Evolutionary conservation across 2,797 vertebrate species (phyloP).

Genomic region (Enteromius radiatus): DNA sequence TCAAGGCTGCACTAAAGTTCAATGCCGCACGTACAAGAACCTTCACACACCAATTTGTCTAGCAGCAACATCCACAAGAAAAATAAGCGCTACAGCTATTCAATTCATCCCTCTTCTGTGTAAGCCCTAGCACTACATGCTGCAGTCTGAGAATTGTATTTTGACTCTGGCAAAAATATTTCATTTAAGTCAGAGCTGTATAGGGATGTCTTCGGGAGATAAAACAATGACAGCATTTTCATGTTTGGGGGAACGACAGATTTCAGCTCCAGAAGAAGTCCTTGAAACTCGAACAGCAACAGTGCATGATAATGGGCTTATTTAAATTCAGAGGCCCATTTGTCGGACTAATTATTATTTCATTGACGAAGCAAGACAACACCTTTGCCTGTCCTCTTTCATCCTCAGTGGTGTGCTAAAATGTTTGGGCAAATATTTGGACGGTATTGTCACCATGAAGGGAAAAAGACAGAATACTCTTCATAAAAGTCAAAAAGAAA

Average conservation of each 20-base stretch:
- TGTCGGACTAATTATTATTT: constrained; percentile 50
- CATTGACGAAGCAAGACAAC: constrained; percentile 39
- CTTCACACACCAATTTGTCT: constrained; percentile 20
- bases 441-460: constrained; percentile 51
- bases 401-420: constrained; percentile 5
- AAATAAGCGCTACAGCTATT: constrained; percentile 8
- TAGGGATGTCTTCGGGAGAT: constrained; percentile 13
- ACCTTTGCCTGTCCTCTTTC: constrained; percentile 15
- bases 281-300: constrained; percentile 30
- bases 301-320: constrained; percentile 43
- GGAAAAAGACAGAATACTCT: constrained; percentile 51
- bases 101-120: constrained; percentile 12
- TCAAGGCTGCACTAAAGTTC: constrained; percentile 14
- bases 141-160: constrained; percentile 36
- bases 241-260: constrained; percentile 9
- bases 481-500: constrained; percentile 66
- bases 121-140: constrained; percentile 11
- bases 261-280: constrained; percentile 33
- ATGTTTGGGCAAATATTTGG: constrained; percentile 24
- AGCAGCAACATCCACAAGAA: constrained; percentile 38
- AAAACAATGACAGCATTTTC: constrained; percentile 34
- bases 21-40: background rate
- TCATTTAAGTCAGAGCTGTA: constrained; percentile 28
- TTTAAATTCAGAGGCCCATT: constrained; percentile 52
- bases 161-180: constrained; percentile 22